A percentile compares a stretch with the other conserved stretches of the same genome.
Conservation (phyloP, 2,888 invertebrate genomes). For the Pycnomerus fuliginosus region DNA sequence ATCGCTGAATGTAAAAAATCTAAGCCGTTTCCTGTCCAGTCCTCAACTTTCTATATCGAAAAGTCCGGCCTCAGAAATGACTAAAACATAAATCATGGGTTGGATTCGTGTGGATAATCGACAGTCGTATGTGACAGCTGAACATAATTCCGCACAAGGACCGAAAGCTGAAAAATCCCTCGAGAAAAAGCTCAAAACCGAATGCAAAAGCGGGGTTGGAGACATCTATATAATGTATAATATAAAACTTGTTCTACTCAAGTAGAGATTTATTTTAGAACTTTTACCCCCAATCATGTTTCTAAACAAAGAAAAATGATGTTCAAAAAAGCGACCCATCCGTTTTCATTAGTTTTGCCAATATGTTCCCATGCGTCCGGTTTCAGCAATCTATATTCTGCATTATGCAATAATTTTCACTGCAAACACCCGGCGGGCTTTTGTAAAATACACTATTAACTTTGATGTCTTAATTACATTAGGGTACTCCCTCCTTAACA, state of each 20-base stretch:
- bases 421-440: conserved; percentile 16
- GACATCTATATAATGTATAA: conserved; percentile 22
- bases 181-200: conserved; percentile 26
- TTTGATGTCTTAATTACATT: conserved; percentile 29
- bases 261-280: conserved; percentile 30
- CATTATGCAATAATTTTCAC: conserved; percentile 9
- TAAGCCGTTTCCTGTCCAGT: conserved; percentile 32
- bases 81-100: conserved; percentile 43
- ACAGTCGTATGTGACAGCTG: conserved; percentile 45
- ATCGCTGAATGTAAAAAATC: conserved; percentile 38
- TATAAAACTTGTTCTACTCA: conserved; percentile 28
- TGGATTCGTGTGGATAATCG: conserved; percentile 45
- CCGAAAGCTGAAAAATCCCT: conserved; percentile 23
- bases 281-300: conserved; percentile 25
- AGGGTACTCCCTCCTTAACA: conserved; percentile 13
- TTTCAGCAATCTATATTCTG: conserved; percentile 14
- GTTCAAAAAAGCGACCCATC: conserved; percentile 7
- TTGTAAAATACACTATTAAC: conserved; percentile 21
- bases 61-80: conserved; percentile 39
- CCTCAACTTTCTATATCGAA: conserved; percentile 26
- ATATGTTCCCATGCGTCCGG: conserved; percentile 1
- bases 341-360: conserved; percentile 17
- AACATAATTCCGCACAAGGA: conserved; percentile 39
- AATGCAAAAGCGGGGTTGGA: conserved; percentile 26
- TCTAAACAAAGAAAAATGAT: conserved; percentile 25